Base-by-base conservation (phyloP, 2,797 vertebrate genomes). In the Spheniscus humboldti region DNA sequence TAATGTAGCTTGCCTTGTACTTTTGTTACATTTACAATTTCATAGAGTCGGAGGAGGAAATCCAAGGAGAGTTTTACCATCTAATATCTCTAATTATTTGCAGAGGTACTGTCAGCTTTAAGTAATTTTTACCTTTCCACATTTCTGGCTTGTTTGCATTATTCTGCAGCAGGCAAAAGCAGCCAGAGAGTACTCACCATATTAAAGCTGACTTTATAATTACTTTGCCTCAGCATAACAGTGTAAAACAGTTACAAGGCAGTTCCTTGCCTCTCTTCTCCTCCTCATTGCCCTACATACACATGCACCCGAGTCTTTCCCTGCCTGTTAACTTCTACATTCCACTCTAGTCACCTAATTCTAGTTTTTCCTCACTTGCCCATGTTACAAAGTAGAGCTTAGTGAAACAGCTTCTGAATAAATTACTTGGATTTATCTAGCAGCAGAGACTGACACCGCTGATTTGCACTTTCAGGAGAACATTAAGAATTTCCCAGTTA, bases 151-250 rank as follows among this genome's bases (percentile, higher is more conserved):
- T 69, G 20, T 63, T 66, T 78, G 55, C 62, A 57, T 57, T 62
- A 73, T 43, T 91, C 47, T 86, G 55, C 39, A 92, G 35, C 18
- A 73, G 47, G 39, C 20, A 92, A 92, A 94, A 88, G 53, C 66
- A 94, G 50, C 7, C 71, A 91, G 45, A 87, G 18, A 13, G 43
- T 75, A 88, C 37, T 62, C n/a, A 52, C 30, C 24, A 33, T 45
- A 88, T 41, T 48, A 67, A 89, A 91, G 48, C 31, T 86, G 39
- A 62, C 33, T 55, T 13, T 62, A 31, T 53, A 79, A 92, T 35
- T 79, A 82, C 20, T 93, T 71, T 64, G 37, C 35, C n/a, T 83
- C 50, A 73, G 23, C 23, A 17, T 43, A 93, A 79, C 17, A 41
- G 41, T 53, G 25, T 48, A 79, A 76, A 90, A 71, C 8, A 81